A percentile compares a stretch with the other conserved stretches of the same genome.
phyloP scores from a whole-genome alignment of 2,888 invertebrate genomes.

The Phortica magna region DNA sequence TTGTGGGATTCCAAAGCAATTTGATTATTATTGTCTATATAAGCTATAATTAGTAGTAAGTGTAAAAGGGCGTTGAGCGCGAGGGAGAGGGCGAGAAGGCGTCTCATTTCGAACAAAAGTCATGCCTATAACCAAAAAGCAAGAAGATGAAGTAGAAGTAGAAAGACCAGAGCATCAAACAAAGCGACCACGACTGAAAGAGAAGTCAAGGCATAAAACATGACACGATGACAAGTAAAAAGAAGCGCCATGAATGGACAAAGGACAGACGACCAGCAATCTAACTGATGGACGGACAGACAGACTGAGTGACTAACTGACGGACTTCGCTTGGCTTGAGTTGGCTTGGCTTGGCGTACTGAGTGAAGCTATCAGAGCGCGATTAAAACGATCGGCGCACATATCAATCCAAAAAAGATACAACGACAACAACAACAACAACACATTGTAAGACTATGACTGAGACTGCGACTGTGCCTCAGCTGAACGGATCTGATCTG shows the following conservation, averaged over 20 bases:
- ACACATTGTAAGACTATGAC: background rate
- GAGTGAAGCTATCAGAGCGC: constrained; percentile 13
- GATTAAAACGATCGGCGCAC: constrained; percentile 22
- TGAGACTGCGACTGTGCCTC: background rate
- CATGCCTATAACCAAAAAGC: constrained; percentile 19
- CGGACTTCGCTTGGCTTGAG: background rate
- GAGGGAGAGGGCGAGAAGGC: background rate
- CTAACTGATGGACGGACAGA: background rate
- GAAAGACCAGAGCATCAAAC: no score
- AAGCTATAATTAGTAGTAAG: background rate
- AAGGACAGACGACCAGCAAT: background rate
- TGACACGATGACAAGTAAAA: constrained; percentile 75
- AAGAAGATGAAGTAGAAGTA: no score
- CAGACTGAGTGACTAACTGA: background rate
- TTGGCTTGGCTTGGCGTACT: background rate
- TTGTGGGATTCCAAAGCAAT: background rate
- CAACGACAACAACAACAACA: background rate
- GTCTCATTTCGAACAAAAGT: background rate
- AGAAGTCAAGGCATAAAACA: constrained; percentile 71
- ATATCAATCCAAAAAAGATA: constrained; percentile 17
- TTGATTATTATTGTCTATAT: background rate
- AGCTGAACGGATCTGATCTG: background rate
- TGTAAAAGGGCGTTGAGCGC: no score
- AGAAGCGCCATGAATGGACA: constrained; percentile 62
- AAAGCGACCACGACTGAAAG: constrained; percentile 60